These are phyloP conservation scores for Sepiola atlantica DNA, from an alignment of 2,888 invertebrate species.

Conservation along the genomic window DNA sequence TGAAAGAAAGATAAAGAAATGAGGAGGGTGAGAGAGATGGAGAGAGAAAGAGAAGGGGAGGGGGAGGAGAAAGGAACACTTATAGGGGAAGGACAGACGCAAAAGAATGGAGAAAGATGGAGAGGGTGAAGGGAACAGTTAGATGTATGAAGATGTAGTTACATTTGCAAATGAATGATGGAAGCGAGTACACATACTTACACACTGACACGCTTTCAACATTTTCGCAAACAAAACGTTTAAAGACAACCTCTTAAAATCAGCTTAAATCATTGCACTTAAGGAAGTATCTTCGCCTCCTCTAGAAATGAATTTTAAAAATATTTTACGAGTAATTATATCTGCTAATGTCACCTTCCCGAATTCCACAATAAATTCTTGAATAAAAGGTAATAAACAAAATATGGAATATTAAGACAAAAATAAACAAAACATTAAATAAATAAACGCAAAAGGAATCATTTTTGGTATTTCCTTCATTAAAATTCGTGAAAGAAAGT, in stretches of 20 bases:
- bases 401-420: not conserved
- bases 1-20: too few relatives aligned
- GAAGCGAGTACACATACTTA: too few relatives aligned
- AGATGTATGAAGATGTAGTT: too few relatives aligned
- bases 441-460: not conserved
- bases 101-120: too few relatives aligned
- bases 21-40: too few relatives aligned
- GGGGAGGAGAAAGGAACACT: too few relatives aligned
- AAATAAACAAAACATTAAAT: not conserved
- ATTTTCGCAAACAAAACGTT: not conserved
- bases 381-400: not conserved
- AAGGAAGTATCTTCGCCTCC: not conserved
- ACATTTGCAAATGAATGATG: too few relatives aligned
- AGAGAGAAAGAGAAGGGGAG: too few relatives aligned
- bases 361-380: not conserved
- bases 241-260: not conserved
- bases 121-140: too few relatives aligned
- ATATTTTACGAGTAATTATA: slow-evolving; percentile 16
- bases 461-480: not conserved
- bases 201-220: not conserved
- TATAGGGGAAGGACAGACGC: too few relatives aligned
- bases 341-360: not conserved
- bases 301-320: not conserved
- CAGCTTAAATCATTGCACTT: not conserved
- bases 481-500: not conserved